phyloP scores from a whole-genome alignment of 2,113 vertebrate genomes.

The Solea senegalensis region DNA sequence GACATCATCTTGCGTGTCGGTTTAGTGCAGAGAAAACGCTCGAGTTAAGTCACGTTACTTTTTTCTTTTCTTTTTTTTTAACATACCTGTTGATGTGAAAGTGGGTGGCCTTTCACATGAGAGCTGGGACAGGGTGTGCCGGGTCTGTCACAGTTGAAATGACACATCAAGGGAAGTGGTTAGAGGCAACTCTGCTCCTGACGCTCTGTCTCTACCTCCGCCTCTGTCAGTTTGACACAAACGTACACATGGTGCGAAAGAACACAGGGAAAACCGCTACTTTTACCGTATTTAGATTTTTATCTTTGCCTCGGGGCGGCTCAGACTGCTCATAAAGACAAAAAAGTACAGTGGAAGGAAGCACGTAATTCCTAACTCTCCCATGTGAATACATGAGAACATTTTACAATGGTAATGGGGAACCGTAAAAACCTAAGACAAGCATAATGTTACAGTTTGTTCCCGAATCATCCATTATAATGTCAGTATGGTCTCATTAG shows the following conservation, averaged over 20 bases:
- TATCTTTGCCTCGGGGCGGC: neutral
- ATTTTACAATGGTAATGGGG: neutral
- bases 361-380: neutral
- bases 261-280: neutral
- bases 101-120: slow-evolving; percentile 31
- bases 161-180: slow-evolving; percentile 55
- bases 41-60: neutral
- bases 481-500: neutral
- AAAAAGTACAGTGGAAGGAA: neutral
- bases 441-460: neutral
- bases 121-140: slow-evolving; percentile 46
- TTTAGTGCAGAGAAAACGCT: neutral
- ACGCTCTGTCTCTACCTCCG: neutral
- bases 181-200: slow-evolving; percentile 32
- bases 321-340: neutral
- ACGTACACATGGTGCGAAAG: neutral
- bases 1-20: no score
- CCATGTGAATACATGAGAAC: neutral
- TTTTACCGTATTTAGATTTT: neutral
- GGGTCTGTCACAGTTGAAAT: slow-evolving; percentile 21
- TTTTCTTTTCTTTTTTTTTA: neutral
- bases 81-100: slow-evolving; percentile 48
- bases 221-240: neutral
- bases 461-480: neutral
- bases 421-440: slow-evolving; percentile 11